Conservation (phyloP, 1,140 invertebrate species). For the Polypedilum pembai region DNA sequence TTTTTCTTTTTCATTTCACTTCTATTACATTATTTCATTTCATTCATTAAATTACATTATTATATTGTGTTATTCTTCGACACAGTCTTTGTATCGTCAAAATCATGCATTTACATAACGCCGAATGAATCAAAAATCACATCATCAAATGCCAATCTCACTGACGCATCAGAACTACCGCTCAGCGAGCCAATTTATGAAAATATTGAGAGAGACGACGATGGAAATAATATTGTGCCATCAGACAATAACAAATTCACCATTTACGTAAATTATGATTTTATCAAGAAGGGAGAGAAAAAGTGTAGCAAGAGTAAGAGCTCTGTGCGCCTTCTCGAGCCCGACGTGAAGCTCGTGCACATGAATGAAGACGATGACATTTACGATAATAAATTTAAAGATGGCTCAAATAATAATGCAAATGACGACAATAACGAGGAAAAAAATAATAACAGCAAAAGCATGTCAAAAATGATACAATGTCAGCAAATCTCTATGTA, state of each 20-base stretch:
- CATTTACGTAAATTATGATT: constrained; percentile 30
- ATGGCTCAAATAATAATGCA: neutral
- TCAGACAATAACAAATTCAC: constrained; percentile 34
- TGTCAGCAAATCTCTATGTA: constrained; percentile 29
- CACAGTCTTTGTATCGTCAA: constrained; percentile 18
- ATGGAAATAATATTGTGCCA: constrained; percentile 29
- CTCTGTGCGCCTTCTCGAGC: neutral
- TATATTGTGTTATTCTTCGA: neutral
- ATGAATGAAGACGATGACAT: constrained; percentile 36
- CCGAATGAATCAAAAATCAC: constrained; percentile 32
- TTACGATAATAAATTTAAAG: neutral
- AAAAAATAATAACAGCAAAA: constrained; percentile 13
- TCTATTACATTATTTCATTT: neutral
- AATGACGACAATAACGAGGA: neutral
- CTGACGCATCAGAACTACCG: constrained; percentile 29
- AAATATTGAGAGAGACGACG: constrained; percentile 36
- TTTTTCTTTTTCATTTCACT: neutral
- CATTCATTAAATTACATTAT: neutral
- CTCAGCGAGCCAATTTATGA: constrained; percentile 37
- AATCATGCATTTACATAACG: constrained; percentile 35
- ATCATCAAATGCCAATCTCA: neutral
- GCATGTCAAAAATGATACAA: constrained; percentile 27
- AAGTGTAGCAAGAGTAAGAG: constrained; percentile 31
- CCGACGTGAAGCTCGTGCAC: constrained; percentile 22
- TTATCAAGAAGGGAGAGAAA: constrained; percentile 33